A percentile compares a stretch with the other conserved stretches of the same genome.
Conservation (phyloP, 1,140 invertebrate genomes). For the Temnothorax longispinosus region DNA sequence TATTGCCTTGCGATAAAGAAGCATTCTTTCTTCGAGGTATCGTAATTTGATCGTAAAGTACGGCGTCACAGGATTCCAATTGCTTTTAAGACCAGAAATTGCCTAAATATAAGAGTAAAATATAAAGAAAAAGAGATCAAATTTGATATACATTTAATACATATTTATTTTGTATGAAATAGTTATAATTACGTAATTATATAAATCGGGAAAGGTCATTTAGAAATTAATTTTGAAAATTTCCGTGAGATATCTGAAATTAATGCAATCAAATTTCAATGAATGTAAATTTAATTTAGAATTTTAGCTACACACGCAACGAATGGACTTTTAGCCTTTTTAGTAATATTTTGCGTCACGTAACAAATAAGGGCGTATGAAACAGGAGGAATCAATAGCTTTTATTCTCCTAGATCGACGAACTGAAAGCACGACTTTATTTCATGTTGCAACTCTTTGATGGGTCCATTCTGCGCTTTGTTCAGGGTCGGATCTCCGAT, state of each 20-base stretch:
- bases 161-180: background rate
- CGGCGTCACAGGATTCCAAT: background rate
- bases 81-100: background rate
- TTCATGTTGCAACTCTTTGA: slow-evolving; percentile 41
- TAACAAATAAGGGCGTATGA: slow-evolving; percentile 7
- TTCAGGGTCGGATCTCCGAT: slow-evolving; percentile 9
- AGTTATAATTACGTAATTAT: background rate
- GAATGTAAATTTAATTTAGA: background rate
- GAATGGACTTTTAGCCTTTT: background rate
- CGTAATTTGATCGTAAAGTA: background rate
- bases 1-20: background rate
- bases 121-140: background rate
- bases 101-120: background rate
- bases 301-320: background rate
- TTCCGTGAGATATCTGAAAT: too few species aligned
- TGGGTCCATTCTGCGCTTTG: background rate
- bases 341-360: background rate
- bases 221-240: background rate
- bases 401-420: slow-evolving; percentile 22
- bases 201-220: background rate
- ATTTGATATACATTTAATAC: background rate
- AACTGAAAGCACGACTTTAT: slow-evolving; percentile 26
- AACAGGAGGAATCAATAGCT: slow-evolving; percentile 19
- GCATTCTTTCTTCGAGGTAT: background rate
- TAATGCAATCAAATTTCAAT: background rate